Evolutionary conservation across 1,140 invertebrate species (phyloP).

Genomic region (Ladona fulva): DNA sequence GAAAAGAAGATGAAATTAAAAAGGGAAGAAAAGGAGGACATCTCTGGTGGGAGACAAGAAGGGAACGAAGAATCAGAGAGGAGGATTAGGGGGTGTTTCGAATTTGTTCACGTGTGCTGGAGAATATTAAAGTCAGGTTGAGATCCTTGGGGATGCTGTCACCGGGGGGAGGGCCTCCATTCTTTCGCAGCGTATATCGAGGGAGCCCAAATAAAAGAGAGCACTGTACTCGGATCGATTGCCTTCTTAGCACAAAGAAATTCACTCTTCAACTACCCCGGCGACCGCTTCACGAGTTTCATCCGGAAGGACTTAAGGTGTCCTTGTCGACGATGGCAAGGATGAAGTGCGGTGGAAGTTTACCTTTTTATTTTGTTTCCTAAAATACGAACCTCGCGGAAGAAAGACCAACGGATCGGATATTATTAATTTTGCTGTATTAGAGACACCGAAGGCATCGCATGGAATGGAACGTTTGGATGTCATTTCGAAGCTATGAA

Average conservation of each 20-base stretch:
- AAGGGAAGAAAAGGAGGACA: background rate
- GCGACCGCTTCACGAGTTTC: background rate
- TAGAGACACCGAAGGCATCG: too few relatives aligned
- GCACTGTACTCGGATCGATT: background rate
- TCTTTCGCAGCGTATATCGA: background rate
- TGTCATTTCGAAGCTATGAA: too few relatives aligned
- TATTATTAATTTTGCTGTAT: too few relatives aligned
- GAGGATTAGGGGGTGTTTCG: background rate
- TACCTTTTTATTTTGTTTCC: too few relatives aligned
- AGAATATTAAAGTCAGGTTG: background rate
- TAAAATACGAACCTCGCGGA: too few relatives aligned
- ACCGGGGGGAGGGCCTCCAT: background rate
- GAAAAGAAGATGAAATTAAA: background rate
- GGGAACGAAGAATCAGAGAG: background rate
- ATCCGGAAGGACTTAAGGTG: background rate
- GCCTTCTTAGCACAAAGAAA: constrained; percentile 1
- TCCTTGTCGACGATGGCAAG: background rate
- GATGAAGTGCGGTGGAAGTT: too few relatives aligned
- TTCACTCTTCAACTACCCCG: background rate
- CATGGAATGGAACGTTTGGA: too few relatives aligned
- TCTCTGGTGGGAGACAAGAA: background rate
- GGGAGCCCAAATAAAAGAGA: background rate
- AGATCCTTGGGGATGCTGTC: background rate
- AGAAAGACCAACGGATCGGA: too few relatives aligned
- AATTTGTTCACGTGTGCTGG: background rate